Percentiles rank a stretch among this genome's conserved stretches.
Evolutionary conservation across 2,113 vertebrate genomes (phyloP).

Genomic region (Dryoscopus gambensis): DNA sequence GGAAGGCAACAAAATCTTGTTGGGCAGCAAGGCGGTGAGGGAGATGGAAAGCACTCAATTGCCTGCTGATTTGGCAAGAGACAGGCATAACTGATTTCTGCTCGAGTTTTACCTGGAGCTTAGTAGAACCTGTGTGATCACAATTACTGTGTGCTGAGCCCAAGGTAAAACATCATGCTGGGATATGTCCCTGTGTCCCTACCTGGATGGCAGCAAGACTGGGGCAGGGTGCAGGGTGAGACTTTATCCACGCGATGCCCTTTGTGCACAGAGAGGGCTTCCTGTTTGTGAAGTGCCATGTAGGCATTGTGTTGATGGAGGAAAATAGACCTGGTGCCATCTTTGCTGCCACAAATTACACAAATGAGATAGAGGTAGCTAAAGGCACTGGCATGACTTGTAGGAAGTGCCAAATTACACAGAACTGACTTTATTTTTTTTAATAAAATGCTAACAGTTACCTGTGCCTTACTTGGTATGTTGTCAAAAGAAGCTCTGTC

Average conservation of each 20-base stretch:
- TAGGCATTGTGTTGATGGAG: background rate
- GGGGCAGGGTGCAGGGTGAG: background rate
- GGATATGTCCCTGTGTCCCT: background rate
- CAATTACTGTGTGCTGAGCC: background rate
- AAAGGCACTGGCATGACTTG: background rate
- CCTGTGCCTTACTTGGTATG: background rate
- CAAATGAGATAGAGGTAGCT: background rate
- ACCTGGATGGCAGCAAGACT: rapidly evolving
- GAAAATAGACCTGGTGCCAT: background rate
- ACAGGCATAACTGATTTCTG: background rate
- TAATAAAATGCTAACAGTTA: background rate
- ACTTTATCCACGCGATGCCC: background rate
- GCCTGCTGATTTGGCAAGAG: background rate
- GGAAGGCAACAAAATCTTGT: background rate
- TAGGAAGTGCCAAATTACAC: background rate
- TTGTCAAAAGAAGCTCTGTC: background rate
- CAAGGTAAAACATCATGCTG: background rate
- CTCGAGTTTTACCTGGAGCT: background rate
- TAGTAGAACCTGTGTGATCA: background rate
- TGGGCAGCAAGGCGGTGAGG: background rate
- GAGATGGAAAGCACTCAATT: background rate
- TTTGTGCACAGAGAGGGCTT: background rate
- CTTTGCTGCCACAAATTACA: background rate
- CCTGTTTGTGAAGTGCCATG: background rate
- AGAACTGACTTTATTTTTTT: background rate